These are phyloP conservation scores for Xanthorhoe designata DNA, from an alignment of 2,888 invertebrate genomes.

Conservation along the genomic window DNA sequence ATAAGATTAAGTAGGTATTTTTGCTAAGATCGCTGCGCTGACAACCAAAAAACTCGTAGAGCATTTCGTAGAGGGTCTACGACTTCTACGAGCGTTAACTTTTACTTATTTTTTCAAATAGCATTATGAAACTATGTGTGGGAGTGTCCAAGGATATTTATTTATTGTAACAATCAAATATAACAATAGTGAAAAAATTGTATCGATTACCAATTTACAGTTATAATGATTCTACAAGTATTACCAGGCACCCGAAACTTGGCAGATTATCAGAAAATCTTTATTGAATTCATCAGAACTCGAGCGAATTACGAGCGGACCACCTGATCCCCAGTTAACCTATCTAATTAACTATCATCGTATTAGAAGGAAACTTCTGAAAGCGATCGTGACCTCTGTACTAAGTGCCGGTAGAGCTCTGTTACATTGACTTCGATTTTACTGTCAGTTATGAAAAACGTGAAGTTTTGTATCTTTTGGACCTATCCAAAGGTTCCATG, in stretches of 20 bases:
- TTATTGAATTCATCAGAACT: constrained; percentile 31
- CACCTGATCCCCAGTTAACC: constrained; percentile 46
- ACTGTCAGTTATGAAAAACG: not conserved
- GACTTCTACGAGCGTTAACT: not conserved
- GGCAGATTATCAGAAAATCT: constrained; percentile 21
- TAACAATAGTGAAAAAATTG: too few species aligned
- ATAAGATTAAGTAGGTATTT: too few species aligned
- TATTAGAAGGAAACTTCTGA: constrained; percentile 58
- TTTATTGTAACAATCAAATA: not conserved
- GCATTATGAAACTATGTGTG: not conserved
- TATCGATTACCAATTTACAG: not conserved
- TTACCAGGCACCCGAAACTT: constrained; percentile 5
- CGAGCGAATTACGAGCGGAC: constrained; percentile 37
- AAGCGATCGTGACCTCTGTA: constrained; percentile 62
- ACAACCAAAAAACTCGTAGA: constrained; percentile 5
- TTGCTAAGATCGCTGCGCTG: too few species aligned
- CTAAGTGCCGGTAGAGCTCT: constrained; percentile 42
- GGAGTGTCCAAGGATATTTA: too few species aligned
- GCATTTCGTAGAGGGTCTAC: constrained; percentile 5
- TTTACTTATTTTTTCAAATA: not conserved
- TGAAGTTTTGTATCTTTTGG: too few species aligned
- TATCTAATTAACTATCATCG: constrained; percentile 65
- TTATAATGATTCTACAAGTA: constrained; percentile 1
- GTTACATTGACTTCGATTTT: not conserved
- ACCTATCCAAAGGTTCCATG: too few species aligned